Base-by-base conservation (phyloP, 2,113 vertebrate genomes). In the Girardinichthys multiradiatus region DNA sequence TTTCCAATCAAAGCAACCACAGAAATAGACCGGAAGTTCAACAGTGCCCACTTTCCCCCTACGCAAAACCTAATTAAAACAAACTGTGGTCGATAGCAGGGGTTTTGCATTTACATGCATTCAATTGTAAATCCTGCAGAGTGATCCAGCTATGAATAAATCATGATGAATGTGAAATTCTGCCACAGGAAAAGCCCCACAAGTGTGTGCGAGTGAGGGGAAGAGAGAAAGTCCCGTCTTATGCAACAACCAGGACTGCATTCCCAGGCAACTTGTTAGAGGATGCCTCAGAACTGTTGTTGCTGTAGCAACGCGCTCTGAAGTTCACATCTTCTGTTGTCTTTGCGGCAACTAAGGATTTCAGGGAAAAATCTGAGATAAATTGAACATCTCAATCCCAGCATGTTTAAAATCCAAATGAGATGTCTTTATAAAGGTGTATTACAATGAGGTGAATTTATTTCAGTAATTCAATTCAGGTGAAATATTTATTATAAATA, bases 191-290 rank as follows among this genome's bases (percentile, higher is more conserved):
- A 91, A 92, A 91, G 80, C 86, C 90, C 87, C 59, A 63, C 5
- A 45, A 66, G 69, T 72, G 70, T 84, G 76, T 72, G 57, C 11
- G 31, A 66, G 57, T 0, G 35, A 74, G 21, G 71, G 48, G 77
- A 33, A 70, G 77, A 81, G 79, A 86, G 82, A 74, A 79, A 79
- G 82, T 68, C 72, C 29, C 74, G 63, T 85, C 86, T 90, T 91
- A 93, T 84, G 90, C 89, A 93, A 92, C 82, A 83, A 58, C 74
- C 57, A 83, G 74, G 59, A 75, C 82, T 77, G 89, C 85, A 90
- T 91, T 92, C 86, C 80, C 84, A 79, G 82, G 86, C 83, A 89
- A 90, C 86, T 90, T 89, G 83, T 88, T 82, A 85, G 77, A 88
- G 77, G 86, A 91, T 82, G 84, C 87, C 86, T 91, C 90, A 76